Percentiles rank a stretch among this genome's conserved stretches.
Evolutionary conservation across 2,797 vertebrate genomes (phyloP).

Genomic region (Chiloscyllium punctatum): DNA sequence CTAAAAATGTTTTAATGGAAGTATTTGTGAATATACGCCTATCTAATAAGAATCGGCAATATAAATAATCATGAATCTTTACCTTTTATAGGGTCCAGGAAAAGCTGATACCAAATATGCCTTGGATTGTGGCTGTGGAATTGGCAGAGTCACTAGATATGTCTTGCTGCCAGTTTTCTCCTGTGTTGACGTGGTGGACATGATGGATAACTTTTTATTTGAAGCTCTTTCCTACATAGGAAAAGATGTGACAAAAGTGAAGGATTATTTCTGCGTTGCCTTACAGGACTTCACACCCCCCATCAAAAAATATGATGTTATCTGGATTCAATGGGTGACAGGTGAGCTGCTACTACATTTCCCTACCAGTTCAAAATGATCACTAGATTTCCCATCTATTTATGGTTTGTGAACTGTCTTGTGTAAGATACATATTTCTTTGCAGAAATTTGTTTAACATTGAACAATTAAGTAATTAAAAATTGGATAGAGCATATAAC

Average conservation of each 20-base stretch:
- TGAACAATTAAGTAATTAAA: neutral
- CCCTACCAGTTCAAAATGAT: neutral
- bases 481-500: neutral
- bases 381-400: neutral
- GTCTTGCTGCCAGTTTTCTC: slow-evolving; percentile 83
- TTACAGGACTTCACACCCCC: slow-evolving; percentile 80
- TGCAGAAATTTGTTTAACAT: neutral
- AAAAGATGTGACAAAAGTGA: slow-evolving; percentile 66
- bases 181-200: slow-evolving; percentile 83
- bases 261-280: slow-evolving; percentile 80
- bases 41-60: neutral
- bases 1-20: neutral
- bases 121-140: slow-evolving; percentile 85
- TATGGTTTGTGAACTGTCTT: neutral
- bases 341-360: slow-evolving; percentile 63
- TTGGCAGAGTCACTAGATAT: slow-evolving; percentile 82
- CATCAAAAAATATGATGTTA: slow-evolving; percentile 74
- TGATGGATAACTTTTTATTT: slow-evolving; percentile 86
- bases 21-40: neutral
- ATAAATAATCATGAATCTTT: neutral
- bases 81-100: slow-evolving; percentile 66
- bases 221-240: slow-evolving; percentile 83
- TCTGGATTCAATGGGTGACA: slow-evolving; percentile 97
- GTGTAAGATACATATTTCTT: neutral
- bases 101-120: slow-evolving; percentile 73